phyloP scores from a whole-genome alignment of 2,888 invertebrate genomes.

The Argyra leucocephala region DNA sequence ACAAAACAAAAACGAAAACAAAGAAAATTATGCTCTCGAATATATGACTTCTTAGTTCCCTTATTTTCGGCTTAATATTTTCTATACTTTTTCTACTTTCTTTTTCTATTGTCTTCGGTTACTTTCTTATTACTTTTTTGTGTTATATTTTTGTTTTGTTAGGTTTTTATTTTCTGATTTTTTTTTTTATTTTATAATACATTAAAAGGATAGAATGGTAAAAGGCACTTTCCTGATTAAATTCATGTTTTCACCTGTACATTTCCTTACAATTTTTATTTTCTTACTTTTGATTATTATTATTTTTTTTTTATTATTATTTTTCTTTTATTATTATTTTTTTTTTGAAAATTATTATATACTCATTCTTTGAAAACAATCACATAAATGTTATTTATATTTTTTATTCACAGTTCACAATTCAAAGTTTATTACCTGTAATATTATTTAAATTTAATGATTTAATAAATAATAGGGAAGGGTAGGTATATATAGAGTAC shows the following conservation, averaged over 20 bases:
- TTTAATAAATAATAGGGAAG: too few species aligned
- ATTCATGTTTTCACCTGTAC: constrained; percentile 9
- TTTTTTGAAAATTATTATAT: too few species aligned
- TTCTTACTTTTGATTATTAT: neutral
- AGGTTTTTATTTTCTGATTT: neutral
- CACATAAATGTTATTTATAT: too few species aligned
- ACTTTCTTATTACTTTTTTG: neutral
- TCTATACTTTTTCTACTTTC: too few species aligned
- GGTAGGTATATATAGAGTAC: too few species aligned
- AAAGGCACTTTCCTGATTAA: constrained; percentile 10
- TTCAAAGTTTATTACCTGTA: too few species aligned
- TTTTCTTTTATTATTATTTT: neutral
- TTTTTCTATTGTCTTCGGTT: too few species aligned
- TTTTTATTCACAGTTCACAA: too few species aligned
- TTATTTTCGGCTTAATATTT: neutral
- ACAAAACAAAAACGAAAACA: too few species aligned
- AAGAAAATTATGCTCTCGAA: neutral
- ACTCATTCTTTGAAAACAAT: too few species aligned
- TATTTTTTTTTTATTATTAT: neutral
- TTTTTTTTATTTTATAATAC: neutral
- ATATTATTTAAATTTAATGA: too few species aligned
- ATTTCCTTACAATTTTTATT: neutral
- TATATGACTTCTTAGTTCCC: neutral
- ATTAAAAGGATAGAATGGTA: neutral
- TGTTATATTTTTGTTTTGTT: neutral